phyloP scores from a whole-genome alignment of 2,113 vertebrate genomes.

The Sander lucioperca region DNA sequence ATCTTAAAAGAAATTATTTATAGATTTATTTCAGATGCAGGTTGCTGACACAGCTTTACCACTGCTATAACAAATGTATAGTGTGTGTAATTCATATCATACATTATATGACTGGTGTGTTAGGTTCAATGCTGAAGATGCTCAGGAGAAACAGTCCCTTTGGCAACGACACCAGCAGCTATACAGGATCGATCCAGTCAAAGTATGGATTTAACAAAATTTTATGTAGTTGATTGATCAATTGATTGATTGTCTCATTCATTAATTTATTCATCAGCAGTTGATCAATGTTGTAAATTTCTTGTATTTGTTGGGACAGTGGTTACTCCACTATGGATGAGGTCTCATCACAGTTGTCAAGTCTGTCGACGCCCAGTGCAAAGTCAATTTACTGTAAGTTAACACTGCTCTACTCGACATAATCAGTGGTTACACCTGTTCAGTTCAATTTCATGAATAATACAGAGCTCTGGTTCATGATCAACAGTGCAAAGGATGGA shows the following conservation, averaged over 20 bases:
- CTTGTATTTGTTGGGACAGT: slow-evolving; percentile 46
- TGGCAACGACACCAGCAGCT: slow-evolving; percentile 65
- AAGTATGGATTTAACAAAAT: slow-evolving; percentile 59
- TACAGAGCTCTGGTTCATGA: slow-evolving; percentile 10
- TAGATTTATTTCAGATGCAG: not conserved
- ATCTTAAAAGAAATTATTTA: not conserved
- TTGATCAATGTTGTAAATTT: not conserved
- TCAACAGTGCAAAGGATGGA: slow-evolving; percentile 89
- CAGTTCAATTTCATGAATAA: not conserved
- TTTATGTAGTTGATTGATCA: not conserved
- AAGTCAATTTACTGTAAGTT: slow-evolving; percentile 91
- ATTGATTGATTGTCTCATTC: not conserved
- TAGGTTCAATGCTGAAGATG: slow-evolving; percentile 62
- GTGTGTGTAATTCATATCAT: not conserved
- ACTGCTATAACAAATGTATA: not conserved
- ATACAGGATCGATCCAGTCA: slow-evolving; percentile 68
- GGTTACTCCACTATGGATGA: slow-evolving; percentile 66
- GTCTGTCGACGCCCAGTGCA: slow-evolving; percentile 84
- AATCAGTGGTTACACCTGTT: not conserved
- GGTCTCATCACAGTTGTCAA: slow-evolving; percentile 48
- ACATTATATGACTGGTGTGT: slow-evolving; percentile 38
- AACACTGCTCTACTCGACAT: not conserved
- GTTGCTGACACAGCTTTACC: slow-evolving; percentile 12
- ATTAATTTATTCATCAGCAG: not conserved
- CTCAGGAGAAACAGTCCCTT: slow-evolving; percentile 59